Conservation (phyloP, 2,888 invertebrate species). For the Oegoconia quadripuncta region DNA sequence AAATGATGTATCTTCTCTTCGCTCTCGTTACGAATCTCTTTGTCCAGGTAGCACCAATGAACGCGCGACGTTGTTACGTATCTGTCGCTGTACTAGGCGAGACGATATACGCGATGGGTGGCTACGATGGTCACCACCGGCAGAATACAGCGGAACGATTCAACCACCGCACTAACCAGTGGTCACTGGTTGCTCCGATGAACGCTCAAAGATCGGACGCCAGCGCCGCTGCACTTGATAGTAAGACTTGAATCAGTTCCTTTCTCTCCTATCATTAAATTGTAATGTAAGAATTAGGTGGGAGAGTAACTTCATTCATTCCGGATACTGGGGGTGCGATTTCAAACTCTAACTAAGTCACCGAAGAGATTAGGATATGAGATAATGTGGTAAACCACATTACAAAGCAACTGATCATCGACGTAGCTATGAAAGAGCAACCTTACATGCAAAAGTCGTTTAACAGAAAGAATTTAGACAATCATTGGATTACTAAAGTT, state of each 20-base stretch:
- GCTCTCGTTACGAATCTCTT: neutral
- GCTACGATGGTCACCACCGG: constrained; percentile 91
- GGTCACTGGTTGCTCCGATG: constrained; percentile 93
- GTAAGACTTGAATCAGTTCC: constrained; percentile 47
- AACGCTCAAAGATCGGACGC: constrained; percentile 93
- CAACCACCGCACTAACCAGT: constrained; percentile 90
- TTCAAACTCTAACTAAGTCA: too few species aligned
- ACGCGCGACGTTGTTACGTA: constrained; percentile 91
- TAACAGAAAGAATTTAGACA: too few species aligned
- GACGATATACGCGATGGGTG: constrained; percentile 92
- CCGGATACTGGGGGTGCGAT: too few species aligned
- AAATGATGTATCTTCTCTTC: neutral
- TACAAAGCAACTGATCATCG: too few species aligned
- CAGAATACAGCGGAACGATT: constrained; percentile 93
- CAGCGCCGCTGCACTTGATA: constrained; percentile 91
- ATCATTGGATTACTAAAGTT: too few species aligned
- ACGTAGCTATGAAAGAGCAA: too few species aligned
- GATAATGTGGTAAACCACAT: too few species aligned
- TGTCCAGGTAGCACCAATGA: constrained; percentile 89
- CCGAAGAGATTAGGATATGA: too few species aligned
- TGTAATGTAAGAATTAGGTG: too few species aligned
- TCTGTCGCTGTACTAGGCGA: constrained; percentile 89
- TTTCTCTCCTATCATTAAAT: neutral
- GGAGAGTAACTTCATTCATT: too few species aligned
- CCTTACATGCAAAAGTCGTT: too few species aligned